Evolutionary conservation across 1,140 invertebrate genomes (phyloP).

Genomic region (Gryllus bimaculatus): DNA sequence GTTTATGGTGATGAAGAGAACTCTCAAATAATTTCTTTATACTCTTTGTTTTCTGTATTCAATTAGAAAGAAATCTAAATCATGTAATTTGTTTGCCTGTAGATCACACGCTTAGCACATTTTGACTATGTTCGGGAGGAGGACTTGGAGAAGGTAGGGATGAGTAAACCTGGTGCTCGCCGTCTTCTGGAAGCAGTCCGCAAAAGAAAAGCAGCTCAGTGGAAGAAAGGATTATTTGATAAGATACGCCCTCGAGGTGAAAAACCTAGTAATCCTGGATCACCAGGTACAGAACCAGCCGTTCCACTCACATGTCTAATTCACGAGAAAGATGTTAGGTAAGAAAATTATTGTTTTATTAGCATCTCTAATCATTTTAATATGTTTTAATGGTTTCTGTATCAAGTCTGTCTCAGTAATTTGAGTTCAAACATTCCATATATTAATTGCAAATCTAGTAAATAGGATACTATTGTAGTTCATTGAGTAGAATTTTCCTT

Average conservation of each 20-base stretch:
- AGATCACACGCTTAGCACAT: conserved; percentile 79
- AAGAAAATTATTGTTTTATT: conserved; percentile 24
- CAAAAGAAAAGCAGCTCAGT: conserved; percentile 69
- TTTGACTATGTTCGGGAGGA: conserved; percentile 92
- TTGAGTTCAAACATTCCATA: background rate
- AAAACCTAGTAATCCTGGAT: background rate
- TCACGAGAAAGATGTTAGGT: conserved; percentile 68
- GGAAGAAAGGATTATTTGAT: conserved; percentile 41
- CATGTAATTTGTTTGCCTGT: too few relatives aligned
- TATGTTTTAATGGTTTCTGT: background rate
- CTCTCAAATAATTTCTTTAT: too few relatives aligned
- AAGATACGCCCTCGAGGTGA: conserved; percentile 39
- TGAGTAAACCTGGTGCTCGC: conserved; percentile 84
- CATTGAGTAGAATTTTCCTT: background rate
- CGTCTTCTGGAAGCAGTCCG: conserved; percentile 85
- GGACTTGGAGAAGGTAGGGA: conserved; percentile 88
- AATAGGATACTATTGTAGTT: background rate
- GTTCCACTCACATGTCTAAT: conserved; percentile 71
- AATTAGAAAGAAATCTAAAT: too few relatives aligned
- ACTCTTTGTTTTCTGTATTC: too few relatives aligned
- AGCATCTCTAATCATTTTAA: background rate
- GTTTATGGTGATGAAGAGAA: too few relatives aligned
- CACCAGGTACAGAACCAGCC: background rate
- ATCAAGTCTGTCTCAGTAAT: background rate
- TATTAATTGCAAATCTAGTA: background rate